Conservation (phyloP, 37 sponge, comb jelly and placozoan genomes). For the Aplysina aerophoba region DNA sequence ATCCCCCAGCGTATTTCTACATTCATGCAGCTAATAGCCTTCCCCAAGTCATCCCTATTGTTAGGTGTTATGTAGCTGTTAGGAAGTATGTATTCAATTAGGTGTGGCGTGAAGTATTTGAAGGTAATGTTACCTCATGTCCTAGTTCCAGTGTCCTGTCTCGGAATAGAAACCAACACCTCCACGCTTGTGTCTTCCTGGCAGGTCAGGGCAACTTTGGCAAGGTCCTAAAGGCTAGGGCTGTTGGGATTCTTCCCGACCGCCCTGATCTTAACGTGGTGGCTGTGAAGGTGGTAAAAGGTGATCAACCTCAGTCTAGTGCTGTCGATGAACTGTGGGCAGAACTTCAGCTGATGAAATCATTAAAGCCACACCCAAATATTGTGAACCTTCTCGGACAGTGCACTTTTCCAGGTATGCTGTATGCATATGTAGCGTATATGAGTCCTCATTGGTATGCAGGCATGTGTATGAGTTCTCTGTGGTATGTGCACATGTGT, state of each 20-base stretch:
- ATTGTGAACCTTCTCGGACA: slow-evolving; percentile 68
- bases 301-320: slow-evolving; percentile 30
- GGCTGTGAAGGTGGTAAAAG: slow-evolving; percentile 68
- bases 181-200: too few species aligned
- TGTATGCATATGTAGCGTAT: neutral
- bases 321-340: slow-evolving; percentile 48
- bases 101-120: too few species aligned
- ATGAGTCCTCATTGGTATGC: neutral
- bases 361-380: slow-evolving; percentile 63
- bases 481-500: neutral
- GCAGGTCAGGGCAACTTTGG: slow-evolving; percentile 75
- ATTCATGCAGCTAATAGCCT: too few species aligned
- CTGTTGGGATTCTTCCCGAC: slow-evolving; percentile 51
- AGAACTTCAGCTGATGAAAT: slow-evolving; percentile 64
- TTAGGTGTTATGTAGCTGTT: too few species aligned
- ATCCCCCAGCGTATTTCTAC: too few species aligned
- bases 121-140: too few species aligned
- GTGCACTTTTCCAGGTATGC: slow-evolving; percentile 52
- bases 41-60: too few species aligned
- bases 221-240: slow-evolving; percentile 57
- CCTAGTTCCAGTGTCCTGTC: too few species aligned
- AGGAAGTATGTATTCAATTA: too few species aligned
- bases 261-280: slow-evolving; percentile 55
- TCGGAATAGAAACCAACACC: too few species aligned
- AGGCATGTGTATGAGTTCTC: neutral